Conservation (phyloP, 2,888 invertebrate species). For the Athalia cordata region DNA sequence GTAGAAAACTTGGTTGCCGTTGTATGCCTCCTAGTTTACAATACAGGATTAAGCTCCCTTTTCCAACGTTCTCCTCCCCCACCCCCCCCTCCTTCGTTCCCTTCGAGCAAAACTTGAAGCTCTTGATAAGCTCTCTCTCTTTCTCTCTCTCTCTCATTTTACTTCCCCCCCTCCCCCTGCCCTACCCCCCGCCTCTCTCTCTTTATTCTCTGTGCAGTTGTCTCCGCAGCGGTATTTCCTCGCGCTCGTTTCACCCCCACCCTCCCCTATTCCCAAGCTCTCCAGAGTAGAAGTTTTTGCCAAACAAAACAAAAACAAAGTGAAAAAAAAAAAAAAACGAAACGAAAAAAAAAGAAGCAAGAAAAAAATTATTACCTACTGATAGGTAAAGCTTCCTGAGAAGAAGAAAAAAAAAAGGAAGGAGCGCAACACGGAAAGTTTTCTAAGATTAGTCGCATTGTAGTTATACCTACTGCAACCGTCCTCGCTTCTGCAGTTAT, state of each 20-base stretch:
- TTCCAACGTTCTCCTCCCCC: slow-evolving; percentile 45
- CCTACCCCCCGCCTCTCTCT: slow-evolving; percentile 39
- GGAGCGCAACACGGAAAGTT: slow-evolving; percentile 16
- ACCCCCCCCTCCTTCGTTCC: slow-evolving; percentile 50
- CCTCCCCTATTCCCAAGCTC: slow-evolving; percentile 14
- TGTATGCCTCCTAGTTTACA: slow-evolving; percentile 68
- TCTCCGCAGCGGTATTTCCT: slow-evolving; percentile 46
- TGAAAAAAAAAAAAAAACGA: not conserved
- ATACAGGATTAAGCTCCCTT: slow-evolving; percentile 67
- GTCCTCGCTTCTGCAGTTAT: not conserved
- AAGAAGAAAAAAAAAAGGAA: not conserved
- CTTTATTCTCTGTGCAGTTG: slow-evolving; percentile 45
- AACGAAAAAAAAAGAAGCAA: not conserved
- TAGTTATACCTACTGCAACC: slow-evolving; percentile 8
- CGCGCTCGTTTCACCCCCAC: slow-evolving; percentile 31
- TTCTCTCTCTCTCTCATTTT: slow-evolving; percentile 50
- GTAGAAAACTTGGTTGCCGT: slow-evolving; percentile 64
- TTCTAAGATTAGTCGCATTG: slow-evolving; percentile 29
- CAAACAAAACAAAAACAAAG: slow-evolving; percentile 1
- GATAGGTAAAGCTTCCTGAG: slow-evolving; percentile 21
- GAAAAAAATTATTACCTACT: slow-evolving; percentile 25
- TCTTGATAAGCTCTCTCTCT: slow-evolving; percentile 66
- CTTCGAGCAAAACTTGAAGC: slow-evolving; percentile 66
- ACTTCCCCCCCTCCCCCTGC: slow-evolving; percentile 34
- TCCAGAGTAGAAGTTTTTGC: slow-evolving; percentile 46